Conservation (phyloP, 2,888 invertebrate species). For the Theretra japonica region DNA sequence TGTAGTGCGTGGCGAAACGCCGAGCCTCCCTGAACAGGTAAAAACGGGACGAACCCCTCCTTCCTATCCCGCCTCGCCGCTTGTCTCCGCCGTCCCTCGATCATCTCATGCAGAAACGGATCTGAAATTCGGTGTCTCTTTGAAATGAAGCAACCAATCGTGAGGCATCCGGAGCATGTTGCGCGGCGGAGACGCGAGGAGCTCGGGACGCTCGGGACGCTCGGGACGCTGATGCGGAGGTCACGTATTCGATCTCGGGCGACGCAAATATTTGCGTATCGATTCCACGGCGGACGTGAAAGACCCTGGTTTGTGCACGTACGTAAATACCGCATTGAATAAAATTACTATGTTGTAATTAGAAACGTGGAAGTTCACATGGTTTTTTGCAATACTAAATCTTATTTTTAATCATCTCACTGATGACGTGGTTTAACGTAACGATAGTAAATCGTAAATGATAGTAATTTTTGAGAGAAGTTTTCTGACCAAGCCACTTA, state of each 20-base stretch:
- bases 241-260: constrained; percentile 24
- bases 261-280: constrained; percentile 22
- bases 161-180: background rate
- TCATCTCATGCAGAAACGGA: constrained; percentile 16
- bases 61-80: background rate
- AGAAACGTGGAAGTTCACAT: too few relatives aligned
- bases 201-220: background rate
- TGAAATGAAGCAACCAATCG: constrained; percentile 13
- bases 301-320: background rate
- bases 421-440: too few relatives aligned
- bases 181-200: background rate
- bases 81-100: background rate
- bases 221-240: background rate
- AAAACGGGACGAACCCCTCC: background rate
- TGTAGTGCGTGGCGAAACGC: constrained; percentile 2
- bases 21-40: constrained; percentile 8
- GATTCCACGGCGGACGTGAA: background rate
- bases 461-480: too few relatives aligned
- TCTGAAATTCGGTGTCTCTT: background rate
- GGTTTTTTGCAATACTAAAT: too few relatives aligned
- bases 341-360: background rate
- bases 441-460: too few relatives aligned
- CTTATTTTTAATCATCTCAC: too few relatives aligned
- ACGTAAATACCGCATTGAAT: background rate
- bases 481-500: too few relatives aligned